phyloP scores from a whole-genome alignment of 2,888 invertebrate genomes.

The Hylaea fasciaria region DNA sequence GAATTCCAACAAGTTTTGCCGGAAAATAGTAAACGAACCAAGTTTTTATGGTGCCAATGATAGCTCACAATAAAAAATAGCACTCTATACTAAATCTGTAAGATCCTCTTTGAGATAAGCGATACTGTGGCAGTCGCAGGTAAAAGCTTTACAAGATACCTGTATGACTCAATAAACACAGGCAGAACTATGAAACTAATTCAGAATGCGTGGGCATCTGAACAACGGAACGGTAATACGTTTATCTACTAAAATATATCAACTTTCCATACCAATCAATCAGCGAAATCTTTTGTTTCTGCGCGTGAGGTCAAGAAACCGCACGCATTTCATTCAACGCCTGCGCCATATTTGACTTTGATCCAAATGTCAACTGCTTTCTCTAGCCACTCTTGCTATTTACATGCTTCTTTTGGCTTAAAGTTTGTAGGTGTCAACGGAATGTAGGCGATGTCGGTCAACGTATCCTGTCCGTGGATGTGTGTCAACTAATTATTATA shows the following conservation, averaged over 20 bases:
- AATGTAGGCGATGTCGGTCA: constrained; percentile 8
- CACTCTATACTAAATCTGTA: too few species aligned
- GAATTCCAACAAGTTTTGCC: too few species aligned
- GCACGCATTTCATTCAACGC: background rate
- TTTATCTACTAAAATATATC: constrained; percentile 5
- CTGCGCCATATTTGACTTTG: constrained; percentile 13
- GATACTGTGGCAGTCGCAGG: too few species aligned
- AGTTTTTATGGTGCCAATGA: too few species aligned
- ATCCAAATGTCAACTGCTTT: constrained; percentile 11
- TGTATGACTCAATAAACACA: too few species aligned
- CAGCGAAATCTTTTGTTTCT: constrained; percentile 9
- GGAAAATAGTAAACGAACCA: too few species aligned
- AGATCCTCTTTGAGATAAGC: too few species aligned
- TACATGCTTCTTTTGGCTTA: background rate
- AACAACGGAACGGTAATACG: background rate
- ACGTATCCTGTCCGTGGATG: background rate
- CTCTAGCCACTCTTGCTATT: background rate
- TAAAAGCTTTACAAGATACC: too few species aligned
- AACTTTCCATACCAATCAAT: constrained; percentile 25
- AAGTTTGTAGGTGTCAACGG: constrained; percentile 16
- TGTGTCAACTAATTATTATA: background rate
- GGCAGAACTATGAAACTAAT: too few species aligned
- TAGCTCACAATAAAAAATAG: too few species aligned
- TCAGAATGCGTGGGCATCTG: too few species aligned
- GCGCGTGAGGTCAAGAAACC: constrained; percentile 19